These are phyloP conservation scores for Meteorus sp. DNA, from an alignment of 1,140 invertebrate genomes.

Conservation along the genomic window DNA sequence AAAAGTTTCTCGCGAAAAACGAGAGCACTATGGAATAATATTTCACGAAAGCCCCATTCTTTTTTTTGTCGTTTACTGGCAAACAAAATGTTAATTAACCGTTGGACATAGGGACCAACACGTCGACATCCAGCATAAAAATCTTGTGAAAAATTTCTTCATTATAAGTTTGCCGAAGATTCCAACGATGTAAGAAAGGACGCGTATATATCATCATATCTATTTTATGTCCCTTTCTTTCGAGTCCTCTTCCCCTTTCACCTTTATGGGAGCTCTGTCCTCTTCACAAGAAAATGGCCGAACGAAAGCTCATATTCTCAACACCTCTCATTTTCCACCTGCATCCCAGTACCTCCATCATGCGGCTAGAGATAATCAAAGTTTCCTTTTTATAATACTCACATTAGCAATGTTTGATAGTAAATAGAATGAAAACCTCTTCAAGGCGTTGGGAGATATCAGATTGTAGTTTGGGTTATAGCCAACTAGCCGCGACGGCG, in stretches of 20 bases:
- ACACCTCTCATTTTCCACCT: background rate
- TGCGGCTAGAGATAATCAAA: background rate
- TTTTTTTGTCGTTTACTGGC: slow-evolving; percentile 24
- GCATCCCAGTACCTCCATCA: background rate
- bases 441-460: too few relatives aligned
- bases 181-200: slow-evolving; percentile 9
- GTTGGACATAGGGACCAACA: background rate
- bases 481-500: too few relatives aligned
- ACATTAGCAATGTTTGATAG: background rate
- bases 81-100: slow-evolving; percentile 47
- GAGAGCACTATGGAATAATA: too few relatives aligned
- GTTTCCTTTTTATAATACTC: background rate
- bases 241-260: too few relatives aligned
- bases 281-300: background rate
- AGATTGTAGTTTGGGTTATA: too few relatives aligned
- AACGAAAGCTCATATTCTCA: background rate
- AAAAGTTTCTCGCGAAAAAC: background rate
- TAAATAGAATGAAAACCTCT: too few relatives aligned
- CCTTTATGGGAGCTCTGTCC: background rate
- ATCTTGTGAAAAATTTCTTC: slow-evolving; percentile 40
- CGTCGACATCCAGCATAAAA: background rate
- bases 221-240: too few relatives aligned
- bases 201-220: background rate
- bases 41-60: slow-evolving; percentile 22
- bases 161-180: slow-evolving; percentile 40